phyloP scores from a whole-genome alignment of 2,113 vertebrate genomes.

The Gopherus flavomarginatus region DNA sequence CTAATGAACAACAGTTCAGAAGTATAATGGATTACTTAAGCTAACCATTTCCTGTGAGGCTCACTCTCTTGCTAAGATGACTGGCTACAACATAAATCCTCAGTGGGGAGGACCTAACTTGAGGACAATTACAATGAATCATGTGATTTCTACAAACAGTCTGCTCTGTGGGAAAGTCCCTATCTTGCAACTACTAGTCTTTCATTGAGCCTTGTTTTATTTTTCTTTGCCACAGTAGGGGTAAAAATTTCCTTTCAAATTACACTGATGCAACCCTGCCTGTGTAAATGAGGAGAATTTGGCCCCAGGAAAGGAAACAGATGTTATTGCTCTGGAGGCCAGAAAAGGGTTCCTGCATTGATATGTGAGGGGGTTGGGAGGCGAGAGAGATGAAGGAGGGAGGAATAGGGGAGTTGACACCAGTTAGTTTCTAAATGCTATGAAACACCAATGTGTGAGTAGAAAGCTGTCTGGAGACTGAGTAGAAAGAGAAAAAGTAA shows the following conservation, averaged over 20 bases:
- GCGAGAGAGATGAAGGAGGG: background rate
- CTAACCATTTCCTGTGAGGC: conserved; percentile 60
- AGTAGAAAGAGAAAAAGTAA: conserved; percentile 17
- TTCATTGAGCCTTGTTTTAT: conserved; percentile 61
- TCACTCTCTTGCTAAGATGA: conserved; percentile 62
- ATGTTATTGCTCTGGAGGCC: conserved; percentile 53
- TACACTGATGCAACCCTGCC: conserved; percentile 12
- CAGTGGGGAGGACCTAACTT: conserved; percentile 63
- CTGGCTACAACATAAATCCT: conserved; percentile 65
- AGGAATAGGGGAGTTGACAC: background rate
- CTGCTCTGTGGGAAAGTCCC: conserved; percentile 76
- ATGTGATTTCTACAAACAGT: conserved; percentile 73
- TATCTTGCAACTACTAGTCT: conserved; percentile 54
- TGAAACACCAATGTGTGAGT: accelerated
- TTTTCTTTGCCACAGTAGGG: conserved; percentile 72
- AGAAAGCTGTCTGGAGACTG: background rate
- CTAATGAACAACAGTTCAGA: conserved; percentile 28
- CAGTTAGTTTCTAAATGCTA: background rate
- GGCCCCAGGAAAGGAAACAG: conserved; percentile 46
- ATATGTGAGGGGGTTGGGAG: accelerated
- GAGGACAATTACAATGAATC: conserved; percentile 66
- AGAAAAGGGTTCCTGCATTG: background rate
- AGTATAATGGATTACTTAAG: conserved; percentile 68
- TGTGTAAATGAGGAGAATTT: background rate
- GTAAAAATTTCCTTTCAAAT: conserved; percentile 4